Percentiles rank a stretch among this genome's conserved stretches.
These are phyloP conservation scores for Drosophila borborema DNA, from an alignment of 2,888 invertebrate species.

Conservation along the genomic window DNA sequence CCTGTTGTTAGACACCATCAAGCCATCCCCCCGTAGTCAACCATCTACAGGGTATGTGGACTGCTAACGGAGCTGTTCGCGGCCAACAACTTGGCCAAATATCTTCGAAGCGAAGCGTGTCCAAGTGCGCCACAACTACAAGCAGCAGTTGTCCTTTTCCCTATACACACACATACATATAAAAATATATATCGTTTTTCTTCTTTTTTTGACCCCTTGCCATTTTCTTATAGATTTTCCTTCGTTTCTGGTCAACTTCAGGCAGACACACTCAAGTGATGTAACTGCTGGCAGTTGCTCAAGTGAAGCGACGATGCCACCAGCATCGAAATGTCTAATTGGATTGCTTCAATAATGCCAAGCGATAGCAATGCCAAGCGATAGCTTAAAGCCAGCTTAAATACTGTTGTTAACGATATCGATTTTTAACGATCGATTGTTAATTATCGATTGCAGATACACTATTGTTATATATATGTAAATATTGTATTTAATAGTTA, in stretches of 20 bases:
- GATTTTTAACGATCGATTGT: too few relatives aligned
- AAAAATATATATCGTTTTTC: background rate
- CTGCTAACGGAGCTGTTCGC: slow-evolving; percentile 29
- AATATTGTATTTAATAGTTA: background rate
- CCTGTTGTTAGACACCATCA: too few relatives aligned
- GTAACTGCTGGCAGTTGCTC: slow-evolving; percentile 31
- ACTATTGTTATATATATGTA: background rate
- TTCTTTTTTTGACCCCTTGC: background rate
- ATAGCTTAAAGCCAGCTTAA: background rate
- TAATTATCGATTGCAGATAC: background rate
- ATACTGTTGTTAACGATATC: background rate
- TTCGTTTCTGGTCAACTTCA: slow-evolving; percentile 27
- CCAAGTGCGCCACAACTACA: slow-evolving; percentile 42
- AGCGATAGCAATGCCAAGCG: background rate
- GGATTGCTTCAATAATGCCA: slow-evolving; percentile 19
- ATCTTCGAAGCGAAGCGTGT: slow-evolving; percentile 44
- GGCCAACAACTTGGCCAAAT: slow-evolving; percentile 45
- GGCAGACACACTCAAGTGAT: slow-evolving; percentile 41
- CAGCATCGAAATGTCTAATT: slow-evolving; percentile 42
- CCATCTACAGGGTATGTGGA: slow-evolving; percentile 1
- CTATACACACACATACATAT: background rate
- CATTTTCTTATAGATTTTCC: slow-evolving; percentile 16
- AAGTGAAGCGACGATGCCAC: slow-evolving; percentile 34
- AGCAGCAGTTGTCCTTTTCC: slow-evolving; percentile 15
- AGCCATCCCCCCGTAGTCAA: background rate